Evolutionary conservation across 2,113 vertebrate genomes (phyloP), one percentile per base, ranked within the genome.

Genomic region (Syngnathus floridae): DNA sequence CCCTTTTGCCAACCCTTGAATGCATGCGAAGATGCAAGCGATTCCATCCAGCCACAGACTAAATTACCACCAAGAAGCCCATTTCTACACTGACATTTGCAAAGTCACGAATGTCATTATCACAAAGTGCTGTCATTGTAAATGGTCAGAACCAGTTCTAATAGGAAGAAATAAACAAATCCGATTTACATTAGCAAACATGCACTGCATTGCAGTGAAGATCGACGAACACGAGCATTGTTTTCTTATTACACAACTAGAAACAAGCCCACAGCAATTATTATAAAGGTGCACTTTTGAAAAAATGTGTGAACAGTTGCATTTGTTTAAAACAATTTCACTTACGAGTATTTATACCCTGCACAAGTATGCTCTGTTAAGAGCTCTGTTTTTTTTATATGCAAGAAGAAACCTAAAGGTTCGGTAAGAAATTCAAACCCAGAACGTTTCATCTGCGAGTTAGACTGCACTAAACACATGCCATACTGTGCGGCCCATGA

Each of bases 31-130:
- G 45, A 55, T 46, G 46, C 19, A 38, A 14, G 1, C 19, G 26
- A 45, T 56, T 75, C 45, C 35, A 65, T 58, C 35, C 36, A 48
- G 52, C 16, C 2, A 58, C 40, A 64, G 22, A 26, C 26, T 60
- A 41, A 26, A 38, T 49, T 21, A 13, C 45, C 54, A 49, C 64
- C 37, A 57, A 1, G 55, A 2, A 37, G 55, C 55, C 16, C 17
- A 57, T 36, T 57, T 57, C 26, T 5, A 36, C 36, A 31, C 55
- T 57, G 31, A 57, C 13, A 13, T 57, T 57, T 57, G 55, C 31
- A 55, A 46, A 51, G 48, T 51, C 8, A 51, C 21, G 48, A 21
- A 51, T 51, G 19, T 21, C 48, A 49, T n/a, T 7, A n/a, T 51
- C 48, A 21, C 48, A 51, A 51, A 21, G 48, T 21, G 3, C 2